Conservation (phyloP, 2,888 invertebrate species). For the Phasia obesa region DNA sequence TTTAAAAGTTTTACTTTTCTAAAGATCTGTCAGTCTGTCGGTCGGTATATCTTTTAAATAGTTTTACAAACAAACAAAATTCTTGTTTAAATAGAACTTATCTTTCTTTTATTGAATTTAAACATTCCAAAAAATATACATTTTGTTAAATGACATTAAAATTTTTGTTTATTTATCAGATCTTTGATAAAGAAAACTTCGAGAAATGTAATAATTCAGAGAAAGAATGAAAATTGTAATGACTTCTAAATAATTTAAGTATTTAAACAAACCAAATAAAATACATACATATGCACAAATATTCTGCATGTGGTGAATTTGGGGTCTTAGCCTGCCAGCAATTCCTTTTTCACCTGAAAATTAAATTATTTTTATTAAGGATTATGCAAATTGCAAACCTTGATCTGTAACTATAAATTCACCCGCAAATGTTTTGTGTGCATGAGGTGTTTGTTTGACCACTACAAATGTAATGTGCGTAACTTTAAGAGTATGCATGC, state of each 20-base stretch:
- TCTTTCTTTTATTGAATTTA: too few relatives aligned
- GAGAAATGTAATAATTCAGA: background rate
- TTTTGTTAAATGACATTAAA: background rate
- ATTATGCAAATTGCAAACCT: conserved; percentile 5
- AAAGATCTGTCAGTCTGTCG: too few relatives aligned
- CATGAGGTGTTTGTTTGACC: background rate
- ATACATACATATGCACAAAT: too few relatives aligned
- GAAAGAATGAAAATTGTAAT: background rate
- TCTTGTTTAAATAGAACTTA: too few relatives aligned
- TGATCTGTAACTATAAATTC: conserved; percentile 5
- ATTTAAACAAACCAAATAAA: background rate
- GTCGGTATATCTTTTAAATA: too few relatives aligned
- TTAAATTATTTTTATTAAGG: conserved; percentile 7
- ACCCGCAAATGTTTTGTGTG: background rate
- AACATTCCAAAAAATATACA: too few relatives aligned
- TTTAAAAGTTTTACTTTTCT: too few relatives aligned
- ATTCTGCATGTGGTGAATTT: background rate
- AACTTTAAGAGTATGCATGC: background rate
- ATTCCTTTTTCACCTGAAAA: background rate
- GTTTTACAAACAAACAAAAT: background rate
- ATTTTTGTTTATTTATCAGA: background rate
- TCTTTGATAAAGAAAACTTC: background rate
- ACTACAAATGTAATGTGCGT: background rate
- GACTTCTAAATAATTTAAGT: background rate
- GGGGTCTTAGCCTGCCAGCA: background rate